Percentiles rank a stretch among this genome's conserved stretches.
These are phyloP conservation scores for Coptodon rendalli DNA, from an alignment of 2,113 vertebrate genomes.

Conservation along the genomic window DNA sequence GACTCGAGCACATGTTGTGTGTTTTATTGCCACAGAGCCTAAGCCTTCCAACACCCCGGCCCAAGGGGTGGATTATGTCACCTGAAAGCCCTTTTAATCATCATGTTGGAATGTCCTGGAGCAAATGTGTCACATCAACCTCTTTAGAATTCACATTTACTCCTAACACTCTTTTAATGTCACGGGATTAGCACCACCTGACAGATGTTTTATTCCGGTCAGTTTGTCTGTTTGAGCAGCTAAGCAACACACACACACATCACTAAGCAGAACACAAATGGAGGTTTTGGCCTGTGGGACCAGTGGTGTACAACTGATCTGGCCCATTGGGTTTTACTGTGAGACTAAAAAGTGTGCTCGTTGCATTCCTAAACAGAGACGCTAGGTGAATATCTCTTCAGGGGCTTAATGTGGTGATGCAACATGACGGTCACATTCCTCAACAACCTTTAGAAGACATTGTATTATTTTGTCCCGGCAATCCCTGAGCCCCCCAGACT, in stretches of 20 bases:
- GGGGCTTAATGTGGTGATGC: neutral
- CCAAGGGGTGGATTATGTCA: neutral
- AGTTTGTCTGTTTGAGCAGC: neutral
- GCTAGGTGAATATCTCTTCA: neutral
- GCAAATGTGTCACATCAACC: neutral
- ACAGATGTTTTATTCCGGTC: neutral
- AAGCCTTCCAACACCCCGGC: neutral
- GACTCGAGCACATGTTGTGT: slow-evolving; percentile 3
- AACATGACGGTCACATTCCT: neutral
- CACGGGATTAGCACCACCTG: neutral
- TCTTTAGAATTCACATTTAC: neutral
- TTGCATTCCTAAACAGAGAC: neutral
- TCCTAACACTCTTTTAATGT: neutral
- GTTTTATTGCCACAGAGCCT: neutral
- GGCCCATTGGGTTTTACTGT: neutral
- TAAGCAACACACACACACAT: slow-evolving; percentile 19
- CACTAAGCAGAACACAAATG: slow-evolving; percentile 13
- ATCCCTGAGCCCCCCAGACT: neutral
- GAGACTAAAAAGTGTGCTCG: neutral
- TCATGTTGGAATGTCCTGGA: neutral
- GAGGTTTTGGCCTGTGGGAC: neutral
- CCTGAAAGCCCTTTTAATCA: neutral
- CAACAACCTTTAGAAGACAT: neutral
- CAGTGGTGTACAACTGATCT: neutral
- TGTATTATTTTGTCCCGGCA: neutral